Evolutionary conservation across 2,888 invertebrate species (phyloP).

Genomic region (Lypha dubia): DNA sequence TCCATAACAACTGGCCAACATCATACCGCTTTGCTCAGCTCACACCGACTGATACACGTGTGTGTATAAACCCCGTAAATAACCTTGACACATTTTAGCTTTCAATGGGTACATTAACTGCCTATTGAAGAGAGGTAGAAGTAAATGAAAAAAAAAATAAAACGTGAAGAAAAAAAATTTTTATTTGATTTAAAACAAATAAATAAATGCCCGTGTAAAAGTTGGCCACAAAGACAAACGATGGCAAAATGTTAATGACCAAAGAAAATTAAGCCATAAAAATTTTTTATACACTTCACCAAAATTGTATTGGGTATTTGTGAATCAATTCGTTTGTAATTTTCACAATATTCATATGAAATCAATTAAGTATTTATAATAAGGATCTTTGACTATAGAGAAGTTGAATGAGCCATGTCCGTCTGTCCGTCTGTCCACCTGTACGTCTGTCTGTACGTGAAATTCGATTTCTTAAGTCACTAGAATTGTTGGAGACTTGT

Average conservation of each 20-base stretch:
- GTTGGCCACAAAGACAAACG: conserved; percentile 1
- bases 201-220: conserved; percentile 27
- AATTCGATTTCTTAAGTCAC: no score
- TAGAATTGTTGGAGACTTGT: no score
- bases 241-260: conserved; percentile 64
- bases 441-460: no score
- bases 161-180: not conserved
- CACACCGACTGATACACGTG: conserved; percentile 8
- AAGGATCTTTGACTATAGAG: no score
- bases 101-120: conserved; percentile 5
- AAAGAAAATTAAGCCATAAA: conserved; percentile 22
- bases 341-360: no score
- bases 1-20: not conserved
- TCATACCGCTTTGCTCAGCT: not conserved
- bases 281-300: not conserved
- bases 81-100: conserved; percentile 63
- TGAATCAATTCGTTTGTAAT: no score
- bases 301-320: no score
- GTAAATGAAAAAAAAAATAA: conserved; percentile 34
- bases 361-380: no score
- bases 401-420: no score
- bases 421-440: no score
- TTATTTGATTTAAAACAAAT: conserved; percentile 20
- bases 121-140: conserved; percentile 33
- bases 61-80: conserved; percentile 31